A percentile compares a stretch with the other conserved stretches of the same genome.
phyloP scores from a whole-genome alignment of 2,888 invertebrate genomes.

The Hypomecis punctinalis region DNA sequence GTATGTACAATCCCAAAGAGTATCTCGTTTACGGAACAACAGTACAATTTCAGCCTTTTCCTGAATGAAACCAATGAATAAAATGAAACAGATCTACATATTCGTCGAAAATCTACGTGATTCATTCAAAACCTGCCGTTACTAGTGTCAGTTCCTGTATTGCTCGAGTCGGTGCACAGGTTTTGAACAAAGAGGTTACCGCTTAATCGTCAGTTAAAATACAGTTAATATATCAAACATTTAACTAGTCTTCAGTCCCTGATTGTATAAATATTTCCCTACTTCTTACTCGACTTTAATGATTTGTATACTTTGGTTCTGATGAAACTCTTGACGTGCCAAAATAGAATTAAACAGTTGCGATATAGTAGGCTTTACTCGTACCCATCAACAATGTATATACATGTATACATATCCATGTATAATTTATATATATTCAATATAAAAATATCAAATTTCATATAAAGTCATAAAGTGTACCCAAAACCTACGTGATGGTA shows the following conservation, averaged over 20 bases:
- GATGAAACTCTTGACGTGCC: conserved; percentile 84
- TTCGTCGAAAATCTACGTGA: conserved; percentile 75
- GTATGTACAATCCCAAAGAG: conserved; percentile 66
- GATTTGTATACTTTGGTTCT: conserved; percentile 85
- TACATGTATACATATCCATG: conserved; percentile 85
- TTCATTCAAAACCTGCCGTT: conserved; percentile 82
- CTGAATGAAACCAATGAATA: conserved; percentile 57
- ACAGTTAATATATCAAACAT: conserved; percentile 85
- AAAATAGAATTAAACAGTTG: conserved; percentile 85
- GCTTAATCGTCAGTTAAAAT: conserved; percentile 81
- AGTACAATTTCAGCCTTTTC: conserved; percentile 71
- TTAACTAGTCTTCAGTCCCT: conserved; percentile 85
- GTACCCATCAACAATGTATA: conserved; percentile 85
- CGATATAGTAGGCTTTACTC: conserved; percentile 83
- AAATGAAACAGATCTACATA: conserved; percentile 68
- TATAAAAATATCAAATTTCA: conserved; percentile 85
- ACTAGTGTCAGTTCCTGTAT: conserved; percentile 80
- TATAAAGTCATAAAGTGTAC: conserved; percentile 86
- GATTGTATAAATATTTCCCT: conserved; percentile 85
- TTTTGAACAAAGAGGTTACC: conserved; percentile 81
- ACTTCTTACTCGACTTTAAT: conserved; percentile 84
- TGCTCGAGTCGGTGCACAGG: conserved; percentile 77
- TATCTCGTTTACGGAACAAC: conserved; percentile 60
- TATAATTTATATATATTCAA: conserved; percentile 85
- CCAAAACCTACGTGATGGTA: conserved; percentile 85